Conservation (phyloP, 1,140 invertebrate species). For the Tetragonula clypearis region DNA sequence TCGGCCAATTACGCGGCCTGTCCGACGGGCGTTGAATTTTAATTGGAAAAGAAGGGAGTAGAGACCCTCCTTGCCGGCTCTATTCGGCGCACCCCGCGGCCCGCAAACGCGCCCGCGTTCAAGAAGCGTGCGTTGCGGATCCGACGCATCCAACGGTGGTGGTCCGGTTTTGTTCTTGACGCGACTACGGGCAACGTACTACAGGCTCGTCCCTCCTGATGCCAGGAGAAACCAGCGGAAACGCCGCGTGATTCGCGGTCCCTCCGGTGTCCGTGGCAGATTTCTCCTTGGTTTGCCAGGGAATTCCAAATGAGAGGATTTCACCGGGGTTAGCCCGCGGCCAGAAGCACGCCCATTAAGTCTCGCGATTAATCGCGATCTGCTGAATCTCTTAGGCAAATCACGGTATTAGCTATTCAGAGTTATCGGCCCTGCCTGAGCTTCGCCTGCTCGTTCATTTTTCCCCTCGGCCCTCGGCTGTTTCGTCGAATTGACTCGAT, state of each 20-base stretch:
- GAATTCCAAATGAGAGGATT: slow-evolving; percentile 45
- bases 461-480: background rate
- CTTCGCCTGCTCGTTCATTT: slow-evolving; percentile 1
- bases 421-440: slow-evolving; percentile 54
- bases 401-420: slow-evolving; percentile 65
- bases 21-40: slow-evolving; percentile 78
- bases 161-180: slow-evolving; percentile 41
- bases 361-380: slow-evolving; percentile 70
- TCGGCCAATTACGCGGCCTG: slow-evolving; percentile 78
- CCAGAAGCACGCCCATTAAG: slow-evolving; percentile 34
- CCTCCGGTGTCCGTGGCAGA: slow-evolving; percentile 24
- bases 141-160: background rate
- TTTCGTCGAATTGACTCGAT: background rate
- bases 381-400: slow-evolving; percentile 73
- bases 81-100: slow-evolving; percentile 4
- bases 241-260: background rate
- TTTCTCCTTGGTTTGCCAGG: slow-evolving; percentile 1
- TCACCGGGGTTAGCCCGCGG: slow-evolving; percentile 12
- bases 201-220: too few species aligned
- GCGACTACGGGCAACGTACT: background rate
- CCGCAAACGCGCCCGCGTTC: background rate
- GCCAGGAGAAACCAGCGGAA: background rate
- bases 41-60: slow-evolving; percentile 75
- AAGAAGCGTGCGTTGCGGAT: background rate
- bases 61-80: slow-evolving; percentile 60